Conservation (phyloP, 2,888 invertebrate species). For the Pseudococcus jackbeardsleyi region DNA sequence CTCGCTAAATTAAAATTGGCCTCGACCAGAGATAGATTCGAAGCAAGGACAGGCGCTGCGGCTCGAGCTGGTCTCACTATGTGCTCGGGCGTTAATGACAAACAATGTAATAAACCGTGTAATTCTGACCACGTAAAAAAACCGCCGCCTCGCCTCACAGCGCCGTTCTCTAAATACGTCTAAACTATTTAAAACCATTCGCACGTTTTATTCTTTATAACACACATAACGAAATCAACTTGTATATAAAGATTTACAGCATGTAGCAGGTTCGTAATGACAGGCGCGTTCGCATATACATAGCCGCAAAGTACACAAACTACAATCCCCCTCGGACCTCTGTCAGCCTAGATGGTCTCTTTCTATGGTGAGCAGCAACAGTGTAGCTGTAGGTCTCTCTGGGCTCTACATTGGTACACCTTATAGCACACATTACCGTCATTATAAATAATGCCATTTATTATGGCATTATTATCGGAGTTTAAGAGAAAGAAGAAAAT, state of each 20-base stretch:
- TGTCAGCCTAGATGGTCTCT: background rate
- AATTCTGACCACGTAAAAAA: conserved; percentile 33
- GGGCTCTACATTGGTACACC: background rate
- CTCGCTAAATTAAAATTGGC: background rate
- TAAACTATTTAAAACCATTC: conserved; percentile 43
- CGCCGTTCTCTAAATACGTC: background rate
- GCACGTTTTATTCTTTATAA: conserved; percentile 50
- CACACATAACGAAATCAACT: conserved; percentile 18
- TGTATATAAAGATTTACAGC: conserved; percentile 34
- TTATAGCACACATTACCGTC: conserved; percentile 43
- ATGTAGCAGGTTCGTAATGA: conserved; percentile 47
- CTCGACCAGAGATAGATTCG: background rate
- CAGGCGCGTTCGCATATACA: background rate
- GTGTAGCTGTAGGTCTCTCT: background rate
- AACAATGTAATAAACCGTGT: conserved; percentile 39
- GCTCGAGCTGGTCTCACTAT: background rate
- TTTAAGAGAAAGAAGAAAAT: background rate
- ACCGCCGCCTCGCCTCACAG: background rate
- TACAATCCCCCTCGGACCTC: background rate
- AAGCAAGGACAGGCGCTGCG: background rate
- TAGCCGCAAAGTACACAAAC: background rate
- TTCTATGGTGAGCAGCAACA: background rate
- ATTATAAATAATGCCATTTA: conserved; percentile 58
- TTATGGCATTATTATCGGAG: conserved; percentile 36
- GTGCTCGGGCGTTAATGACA: background rate